Conservation (phyloP, 2,113 vertebrate genomes). For the Numenius arquata region DNA sequence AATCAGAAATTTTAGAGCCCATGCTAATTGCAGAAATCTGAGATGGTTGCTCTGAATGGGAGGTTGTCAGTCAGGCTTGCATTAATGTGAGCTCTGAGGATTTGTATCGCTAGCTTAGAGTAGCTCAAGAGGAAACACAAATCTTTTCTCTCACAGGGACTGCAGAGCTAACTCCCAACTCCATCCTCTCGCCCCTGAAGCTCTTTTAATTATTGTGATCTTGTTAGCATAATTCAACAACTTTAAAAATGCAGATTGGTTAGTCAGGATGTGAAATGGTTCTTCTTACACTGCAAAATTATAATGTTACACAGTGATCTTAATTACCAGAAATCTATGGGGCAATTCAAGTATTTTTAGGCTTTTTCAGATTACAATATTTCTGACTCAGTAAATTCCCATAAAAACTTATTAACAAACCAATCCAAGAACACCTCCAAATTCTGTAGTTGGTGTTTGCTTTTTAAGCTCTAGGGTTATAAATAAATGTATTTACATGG, state of each 20-base stretch:
- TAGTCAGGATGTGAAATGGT: not conserved
- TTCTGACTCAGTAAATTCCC: not conserved
- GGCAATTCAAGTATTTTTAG: not conserved
- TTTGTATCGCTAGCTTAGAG: conserved; percentile 29
- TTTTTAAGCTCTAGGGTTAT: not conserved
- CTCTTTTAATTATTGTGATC: conserved; percentile 16
- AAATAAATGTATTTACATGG: not conserved
- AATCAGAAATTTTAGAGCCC: conserved; percentile 24
- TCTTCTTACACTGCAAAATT: not conserved
- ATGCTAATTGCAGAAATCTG: conserved; percentile 33
- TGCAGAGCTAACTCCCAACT: not conserved
- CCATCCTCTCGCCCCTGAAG: not conserved
- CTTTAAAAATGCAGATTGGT: not conserved
- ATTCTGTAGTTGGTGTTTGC: not conserved
- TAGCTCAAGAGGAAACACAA: conserved; percentile 1
- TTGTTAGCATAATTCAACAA: conserved; percentile 17
- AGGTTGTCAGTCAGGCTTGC: conserved; percentile 47
- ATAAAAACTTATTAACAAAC: not conserved
- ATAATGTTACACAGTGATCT: not conserved
- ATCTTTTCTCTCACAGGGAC: conserved; percentile 5
- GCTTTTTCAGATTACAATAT: not conserved
- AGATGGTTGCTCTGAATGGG: conserved; percentile 32
- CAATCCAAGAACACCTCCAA: not conserved
- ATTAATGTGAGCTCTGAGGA: conserved; percentile 31
- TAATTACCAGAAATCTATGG: not conserved